Evolutionary conservation across 2,888 invertebrate species (phyloP), one percentile per base, ranked within the genome.

Genomic region (Temnothorax unifasciatus): DNA sequence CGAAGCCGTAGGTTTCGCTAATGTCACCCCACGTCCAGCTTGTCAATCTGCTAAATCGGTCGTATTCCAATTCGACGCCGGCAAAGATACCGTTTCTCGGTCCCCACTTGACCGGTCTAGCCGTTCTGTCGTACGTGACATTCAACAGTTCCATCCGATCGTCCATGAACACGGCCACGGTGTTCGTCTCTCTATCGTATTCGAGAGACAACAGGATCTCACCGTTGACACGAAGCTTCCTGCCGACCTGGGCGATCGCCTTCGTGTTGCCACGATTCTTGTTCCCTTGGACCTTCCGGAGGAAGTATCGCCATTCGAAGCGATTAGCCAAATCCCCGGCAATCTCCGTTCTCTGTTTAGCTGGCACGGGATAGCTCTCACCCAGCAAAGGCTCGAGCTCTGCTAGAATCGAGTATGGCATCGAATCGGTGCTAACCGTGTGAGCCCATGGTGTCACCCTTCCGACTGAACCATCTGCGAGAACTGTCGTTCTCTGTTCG

Each of bases 221-320:
- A 0, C 99, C 99, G 93, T 99, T 99, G 0, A 99, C 98, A 76
- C 98, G 95, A 54, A 98, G 95, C 93, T 98, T 98, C 73, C 98
- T 96, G 9, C 98, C 98, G 21, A 98, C 97, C 95, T 98, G 98
- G 0, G 97, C 97, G 0, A 98, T 97, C 0, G 96, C 96, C 94
- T 97, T 98, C 87, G 95, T 96, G 92, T 93, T 92, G 2, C 93
- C 92, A 74, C 95, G 94, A 85, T 93, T 94, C 77, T 95, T 95
- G 86, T 93, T 94, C 3, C 96, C 96, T 88, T 97, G 96, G 52
- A 97, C 96, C 86, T 98, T 97, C 71, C 98, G 96, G 84, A 98
- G 96, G 95, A 98, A 98, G 95, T 98, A 99, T 59, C 99, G 96
- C 99, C 99, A 99, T 95, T 99, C 99, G 92, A 99, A 98, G 87